Base-by-base conservation (phyloP, 2,113 vertebrate species). In the Ploceus nigricollis region DNA sequence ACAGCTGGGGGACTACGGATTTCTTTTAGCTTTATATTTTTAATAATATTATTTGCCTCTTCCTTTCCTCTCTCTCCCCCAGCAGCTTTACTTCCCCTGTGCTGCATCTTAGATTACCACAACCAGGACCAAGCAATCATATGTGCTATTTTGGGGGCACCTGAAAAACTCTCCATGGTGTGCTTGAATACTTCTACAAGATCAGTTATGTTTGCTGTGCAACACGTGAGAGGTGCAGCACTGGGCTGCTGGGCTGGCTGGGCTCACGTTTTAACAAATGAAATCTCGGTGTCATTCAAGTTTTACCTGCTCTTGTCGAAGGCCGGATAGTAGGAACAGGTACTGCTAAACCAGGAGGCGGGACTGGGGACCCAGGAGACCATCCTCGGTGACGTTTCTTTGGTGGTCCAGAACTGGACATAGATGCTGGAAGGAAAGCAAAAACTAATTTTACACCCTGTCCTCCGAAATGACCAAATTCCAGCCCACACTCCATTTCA, bases 361-460 rank as follows among this genome's bases (percentile, higher is more conserved):
- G 97, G 42, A 98, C 96, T 66, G 98, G 96, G 3, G 99, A 96
- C n/a, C 97, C 98, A 61, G 99, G 98, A 92, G 98, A 99, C 99
- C 99, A 99, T 91, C 99, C 98, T 44, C 99, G 98, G 95, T 99
- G 99, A 11, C 99, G 98, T 95, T 99, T 99, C 98, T 99, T 99
- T 39, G 99, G 99, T 63, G 99, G 99, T 16, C 99, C 99, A 19
- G 99, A 99, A 97, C 96, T 98, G 66, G 98, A 97, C 98, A 99
- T 98, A 45, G 98, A 97, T 66, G 98, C 98, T 95, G 97, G 21
- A 94, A 92, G n/a, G 73, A 92, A 89, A 94, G 28, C 15, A 78
- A 57, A 82, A 79, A 47, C 6, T 40, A 24, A 60, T 68, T 90
- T 53, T 64, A 89, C 90, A 63, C 2, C 4, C 10, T 35, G 39